Evolutionary conservation across 2,888 invertebrate species (phyloP).

Genomic region (Asteroscopus sphinx): DNA sequence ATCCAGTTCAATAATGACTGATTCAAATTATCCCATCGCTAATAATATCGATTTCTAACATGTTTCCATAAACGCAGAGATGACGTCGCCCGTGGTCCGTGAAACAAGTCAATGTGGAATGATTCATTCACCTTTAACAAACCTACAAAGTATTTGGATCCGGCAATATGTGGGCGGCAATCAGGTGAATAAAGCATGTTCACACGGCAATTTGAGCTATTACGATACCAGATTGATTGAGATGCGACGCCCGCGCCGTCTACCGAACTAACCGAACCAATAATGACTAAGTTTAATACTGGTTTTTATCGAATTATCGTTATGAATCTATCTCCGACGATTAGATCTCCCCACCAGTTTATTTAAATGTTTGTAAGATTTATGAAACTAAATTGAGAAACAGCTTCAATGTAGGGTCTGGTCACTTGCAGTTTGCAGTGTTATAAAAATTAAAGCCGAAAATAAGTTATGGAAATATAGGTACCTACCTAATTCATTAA

Average conservation of each 20-base stretch:
- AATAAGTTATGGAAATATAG: constrained; percentile 2
- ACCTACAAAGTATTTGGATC: constrained; percentile 63
- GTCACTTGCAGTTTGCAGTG: constrained; percentile 1
- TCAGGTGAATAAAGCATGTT: constrained; percentile 75
- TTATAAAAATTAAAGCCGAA: background rate
- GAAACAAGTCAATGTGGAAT: constrained; percentile 59
- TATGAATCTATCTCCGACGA: constrained; percentile 11
- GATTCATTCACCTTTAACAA: constrained; percentile 67
- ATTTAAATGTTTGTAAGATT: too few species aligned
- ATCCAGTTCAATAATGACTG: constrained; percentile 19
- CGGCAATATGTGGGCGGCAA: constrained; percentile 71
- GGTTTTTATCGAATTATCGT: constrained; percentile 56
- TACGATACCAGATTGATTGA: constrained; percentile 73
- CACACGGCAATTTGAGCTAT: constrained; percentile 77
- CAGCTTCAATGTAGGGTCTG: constrained; percentile 9
- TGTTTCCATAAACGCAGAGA: constrained; percentile 54
- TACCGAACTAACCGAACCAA: constrained; percentile 63
- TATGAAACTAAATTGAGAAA: constrained; percentile 22
- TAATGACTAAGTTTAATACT: constrained; percentile 61
- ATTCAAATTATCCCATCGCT: constrained; percentile 36
- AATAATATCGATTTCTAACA: constrained; percentile 50
- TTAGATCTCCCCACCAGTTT: too few species aligned
- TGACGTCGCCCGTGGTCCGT: constrained; percentile 59
- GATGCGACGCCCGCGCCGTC: constrained; percentile 63
- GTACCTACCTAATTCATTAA: too few species aligned